Percentiles rank a stretch among this genome's conserved stretches.
Evolutionary conservation across 1,140 invertebrate genomes (phyloP).

Genomic region (Muscidifurax raptorellus): DNA sequence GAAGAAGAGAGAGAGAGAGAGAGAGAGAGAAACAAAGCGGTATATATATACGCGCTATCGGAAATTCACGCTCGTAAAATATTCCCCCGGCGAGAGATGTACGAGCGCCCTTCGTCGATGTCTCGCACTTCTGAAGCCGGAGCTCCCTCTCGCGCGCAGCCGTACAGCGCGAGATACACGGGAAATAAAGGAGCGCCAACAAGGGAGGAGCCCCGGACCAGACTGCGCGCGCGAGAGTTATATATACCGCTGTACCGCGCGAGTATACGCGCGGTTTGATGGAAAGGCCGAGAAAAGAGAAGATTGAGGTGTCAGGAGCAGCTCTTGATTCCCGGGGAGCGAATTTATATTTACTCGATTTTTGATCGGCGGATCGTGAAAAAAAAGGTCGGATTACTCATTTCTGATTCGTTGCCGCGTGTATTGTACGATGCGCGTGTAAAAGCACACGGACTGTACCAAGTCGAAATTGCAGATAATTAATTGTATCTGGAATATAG

Average conservation of each 20-base stretch:
- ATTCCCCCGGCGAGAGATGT: constrained; percentile 20
- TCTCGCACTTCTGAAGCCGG: no score
- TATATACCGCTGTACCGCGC: not conserved
- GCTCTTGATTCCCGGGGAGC: not conserved
- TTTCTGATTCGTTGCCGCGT: no score
- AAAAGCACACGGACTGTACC: no score
- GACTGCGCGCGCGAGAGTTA: not conserved
- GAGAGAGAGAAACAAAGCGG: not conserved
- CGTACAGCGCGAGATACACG: not conserved
- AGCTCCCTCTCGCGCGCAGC: no score
- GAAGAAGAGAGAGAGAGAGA: no score
- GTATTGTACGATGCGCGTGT: no score
- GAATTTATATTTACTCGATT: not conserved
- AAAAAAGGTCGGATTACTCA: no score
- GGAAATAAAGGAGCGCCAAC: not conserved
- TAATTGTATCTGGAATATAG: no score
- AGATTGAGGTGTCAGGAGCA: not conserved
- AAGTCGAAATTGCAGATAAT: no score
- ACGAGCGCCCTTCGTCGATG: not conserved
- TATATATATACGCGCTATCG: constrained; percentile 12
- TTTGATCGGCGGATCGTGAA: no score
- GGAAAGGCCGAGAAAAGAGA: not conserved
- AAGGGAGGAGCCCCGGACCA: not conserved
- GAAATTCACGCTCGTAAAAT: constrained; percentile 44
- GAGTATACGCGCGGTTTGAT: not conserved